Evolutionary conservation across 2,113 vertebrate genomes (phyloP), one percentile per base, ranked within the genome.

Genomic region (Aphyosemion australe): DNA sequence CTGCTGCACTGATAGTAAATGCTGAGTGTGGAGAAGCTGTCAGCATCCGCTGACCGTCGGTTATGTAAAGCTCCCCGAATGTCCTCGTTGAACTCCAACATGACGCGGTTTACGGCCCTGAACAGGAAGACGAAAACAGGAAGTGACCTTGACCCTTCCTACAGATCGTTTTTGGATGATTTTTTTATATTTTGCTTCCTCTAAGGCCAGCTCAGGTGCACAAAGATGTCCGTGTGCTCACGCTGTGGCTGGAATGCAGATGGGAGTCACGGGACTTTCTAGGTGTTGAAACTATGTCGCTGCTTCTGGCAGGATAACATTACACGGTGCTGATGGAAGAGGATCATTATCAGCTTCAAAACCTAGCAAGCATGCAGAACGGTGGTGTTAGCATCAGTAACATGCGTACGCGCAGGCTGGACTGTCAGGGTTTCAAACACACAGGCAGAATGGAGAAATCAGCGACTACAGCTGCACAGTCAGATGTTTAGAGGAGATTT

Each of bases 101-200:
- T 59, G 49, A 45, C 52, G 26, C 1, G 26, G 26, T 26, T 26
- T 26, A 26, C 26, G 26, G 26, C 26, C 26, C 26, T 26, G 26
- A 26, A 26, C 3, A 26, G 26, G 26, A 26, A 26, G 65, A 82
- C 74, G 82, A 87, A 89, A 88, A 87, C 83, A 87, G 88, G 87
- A 90, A 84, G n/a, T 80, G 85, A 85, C 82, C 80, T 76, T 56
- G 72, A 67, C 72, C 62, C 61, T 72, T 72, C 74, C 71, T 76
- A 71, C 46, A 43, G 70, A 21, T 9, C 63, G 41, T 51, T 32
- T 41, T 43, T 12, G 12, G 41, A 12, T 43, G 50, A 41, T 12
- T 47, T 48, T 46, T 8, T 15, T 61, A 42, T 42, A 12, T 42
- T 42, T 16, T 59, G 60, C 64, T 69, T 72, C 71, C 74, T 72